Percentiles rank a stretch among this genome's conserved stretches.
phyloP scores from a whole-genome alignment of 1,140 invertebrate genomes.

The Cardiocondyla obscurior region DNA sequence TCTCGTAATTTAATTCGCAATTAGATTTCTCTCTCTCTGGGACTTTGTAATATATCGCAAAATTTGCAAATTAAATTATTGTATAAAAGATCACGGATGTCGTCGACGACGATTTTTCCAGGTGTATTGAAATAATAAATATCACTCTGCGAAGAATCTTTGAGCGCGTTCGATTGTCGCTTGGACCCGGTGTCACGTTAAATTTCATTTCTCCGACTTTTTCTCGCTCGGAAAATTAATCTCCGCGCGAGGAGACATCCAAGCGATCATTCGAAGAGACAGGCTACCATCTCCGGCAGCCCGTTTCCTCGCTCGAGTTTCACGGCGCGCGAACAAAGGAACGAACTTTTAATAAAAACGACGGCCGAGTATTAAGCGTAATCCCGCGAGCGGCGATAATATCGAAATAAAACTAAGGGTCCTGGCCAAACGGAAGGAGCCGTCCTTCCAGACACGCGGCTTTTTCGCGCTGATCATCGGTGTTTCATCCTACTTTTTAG shows the following conservation, averaged over 20 bases:
- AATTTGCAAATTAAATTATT: not conserved
- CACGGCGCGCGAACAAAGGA: conserved; percentile 36
- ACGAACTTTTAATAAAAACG: conserved; percentile 54
- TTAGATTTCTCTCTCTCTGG: too few species aligned
- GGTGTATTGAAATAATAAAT: not conserved
- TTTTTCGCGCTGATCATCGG: not conserved
- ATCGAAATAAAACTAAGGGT: not conserved
- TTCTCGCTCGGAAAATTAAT: conserved; percentile 26
- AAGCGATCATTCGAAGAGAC: not conserved
- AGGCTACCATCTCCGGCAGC: not conserved
- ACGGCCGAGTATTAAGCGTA: conserved; percentile 37
- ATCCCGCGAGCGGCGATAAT: conserved; percentile 39
- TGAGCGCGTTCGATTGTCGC: not conserved
- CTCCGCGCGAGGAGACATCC: not conserved
- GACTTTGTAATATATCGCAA: too few species aligned
- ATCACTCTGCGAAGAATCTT: not conserved
- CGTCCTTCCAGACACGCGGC: not conserved
- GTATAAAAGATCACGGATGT: not conserved
- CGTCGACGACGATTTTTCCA: not conserved
- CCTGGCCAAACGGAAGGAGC: too few species aligned
- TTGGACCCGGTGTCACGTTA: conserved; percentile 16
- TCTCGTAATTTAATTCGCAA: too few species aligned
- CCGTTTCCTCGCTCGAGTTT: conserved; percentile 21
- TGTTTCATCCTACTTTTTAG: not conserved
- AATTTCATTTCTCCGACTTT: conserved; percentile 29